Evolutionary conservation across 2,113 vertebrate genomes (phyloP).

Genomic region (Saimiri boliviensis): DNA sequence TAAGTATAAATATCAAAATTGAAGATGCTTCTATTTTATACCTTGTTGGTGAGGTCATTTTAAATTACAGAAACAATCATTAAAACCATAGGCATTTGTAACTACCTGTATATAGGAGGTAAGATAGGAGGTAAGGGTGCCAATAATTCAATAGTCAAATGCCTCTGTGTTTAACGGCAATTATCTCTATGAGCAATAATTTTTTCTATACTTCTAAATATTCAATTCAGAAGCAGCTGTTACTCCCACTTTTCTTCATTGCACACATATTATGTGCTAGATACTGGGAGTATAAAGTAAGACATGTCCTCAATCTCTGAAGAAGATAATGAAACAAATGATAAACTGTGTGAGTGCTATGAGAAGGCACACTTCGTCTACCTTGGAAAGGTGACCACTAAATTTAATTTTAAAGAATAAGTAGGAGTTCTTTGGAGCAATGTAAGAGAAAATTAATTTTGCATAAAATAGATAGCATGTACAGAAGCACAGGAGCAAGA

Average conservation of each 20-base stretch:
- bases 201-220: constrained; percentile 28
- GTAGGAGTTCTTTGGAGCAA: background rate
- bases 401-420: background rate
- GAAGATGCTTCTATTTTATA: constrained; percentile 11
- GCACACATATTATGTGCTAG: background rate
- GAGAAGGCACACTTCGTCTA: background rate
- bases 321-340: background rate
- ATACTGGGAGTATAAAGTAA: background rate
- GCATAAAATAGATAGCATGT: background rate
- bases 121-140: background rate
- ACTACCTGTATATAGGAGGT: background rate
- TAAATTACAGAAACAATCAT: constrained; percentile 16
- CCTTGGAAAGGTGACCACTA: background rate
- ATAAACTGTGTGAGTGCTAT: background rate
- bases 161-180: background rate
- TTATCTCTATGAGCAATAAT: constrained; percentile 7
- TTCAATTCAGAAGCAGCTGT: constrained; percentile 46
- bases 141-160: constrained; percentile 1
- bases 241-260: background rate
- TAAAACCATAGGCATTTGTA: constrained; percentile 33
- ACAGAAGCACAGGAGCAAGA: background rate
- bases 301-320: background rate
- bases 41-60: background rate
- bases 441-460: background rate
- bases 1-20: constrained; percentile 22